Base-by-base conservation (phyloP, 2,113 vertebrate species). In the Propithecus coquereli region DNA sequence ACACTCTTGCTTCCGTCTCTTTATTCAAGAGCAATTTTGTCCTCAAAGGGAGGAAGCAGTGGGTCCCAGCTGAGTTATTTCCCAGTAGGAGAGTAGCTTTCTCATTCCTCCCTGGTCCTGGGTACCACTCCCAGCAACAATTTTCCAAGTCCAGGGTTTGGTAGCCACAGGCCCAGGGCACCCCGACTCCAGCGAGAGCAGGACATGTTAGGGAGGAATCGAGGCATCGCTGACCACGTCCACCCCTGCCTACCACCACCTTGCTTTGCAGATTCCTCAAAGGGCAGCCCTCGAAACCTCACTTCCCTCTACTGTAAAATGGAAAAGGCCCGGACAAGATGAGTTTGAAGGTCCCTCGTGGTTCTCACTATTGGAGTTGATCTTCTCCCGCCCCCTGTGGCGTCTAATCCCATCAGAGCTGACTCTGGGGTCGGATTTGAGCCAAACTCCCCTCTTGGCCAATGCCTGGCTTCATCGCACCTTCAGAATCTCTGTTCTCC, bases 381-480 rank as follows among this genome's bases (percentile, higher is more conserved):
- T 43, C 47, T 74, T 65, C 47, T 63, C n/a, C 27, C 50, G 12
- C n/a, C 57, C 34, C 2, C 23, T n/a, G 66, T 32, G 92, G 57
- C 13, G 30, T 66, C 47, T 43, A 18, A 47, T 2, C 54, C 22
- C 20, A 17, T 43, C 52, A 23, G 13, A 45, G 52, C 40, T 10
- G 37, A 66, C 57, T 57, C 59, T 25, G 37, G 68, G 2, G 16
- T 70, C 22, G 9, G 37, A 22, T 11, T 70, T 70, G 47, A 83
- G 37, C 25, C 70, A 77, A n/a, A 47, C 54, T 57, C 23, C 25
- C 20, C 32, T 57, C 8, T 57, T 9, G 4, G n/a, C 45, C 20
- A 3, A 47, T 0, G 0, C 80, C 80, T 0, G 4, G 37, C 30
- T 52, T 32, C 2, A 0, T 57, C 32, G 23, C 25, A 65, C 57